Percentiles rank a stretch among this genome's conserved stretches.
These are phyloP conservation scores for Serrognathus titanus DNA, from an alignment of 2,888 invertebrate species.

Conservation along the genomic window DNA sequence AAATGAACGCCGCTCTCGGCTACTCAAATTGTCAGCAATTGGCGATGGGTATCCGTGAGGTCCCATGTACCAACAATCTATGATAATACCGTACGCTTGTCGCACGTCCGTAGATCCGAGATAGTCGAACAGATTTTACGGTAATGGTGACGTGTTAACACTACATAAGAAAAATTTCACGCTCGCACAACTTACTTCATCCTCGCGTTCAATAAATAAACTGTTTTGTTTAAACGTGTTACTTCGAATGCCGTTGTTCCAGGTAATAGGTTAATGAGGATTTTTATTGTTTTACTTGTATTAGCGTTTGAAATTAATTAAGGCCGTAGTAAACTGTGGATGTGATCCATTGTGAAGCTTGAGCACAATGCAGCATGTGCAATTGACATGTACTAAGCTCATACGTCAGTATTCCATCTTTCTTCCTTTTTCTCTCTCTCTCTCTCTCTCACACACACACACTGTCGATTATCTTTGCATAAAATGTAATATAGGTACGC, in stretches of 20 bases:
- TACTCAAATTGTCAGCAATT: conserved; percentile 28
- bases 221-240: too few relatives aligned
- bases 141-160: conserved; percentile 13
- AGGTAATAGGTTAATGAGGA: background rate
- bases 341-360: conserved; percentile 14
- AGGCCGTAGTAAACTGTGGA: conserved; percentile 1
- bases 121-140: conserved; percentile 15
- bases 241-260: background rate
- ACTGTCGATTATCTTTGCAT: conserved; percentile 6
- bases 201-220: too few relatives aligned
- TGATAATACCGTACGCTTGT: conserved; percentile 22
- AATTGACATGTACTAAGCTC: conserved; percentile 18
- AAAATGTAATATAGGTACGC: conserved; percentile 3
- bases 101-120: conserved; percentile 17
- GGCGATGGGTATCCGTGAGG: conserved; percentile 22
- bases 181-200: background rate
- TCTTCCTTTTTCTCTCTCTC: too few relatives aligned
- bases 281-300: background rate
- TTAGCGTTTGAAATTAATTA: conserved; percentile 5
- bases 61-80: conserved; percentile 25
- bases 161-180: conserved; percentile 2
- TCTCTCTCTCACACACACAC: background rate
- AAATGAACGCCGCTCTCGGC: conserved; percentile 26
- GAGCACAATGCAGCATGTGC: conserved; percentile 19
- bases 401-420: background rate